A percentile compares a stretch with the other conserved stretches of the same genome.
Evolutionary conservation across 2,797 vertebrate genomes (phyloP).

Genomic region (Chaunax sp.): DNA sequence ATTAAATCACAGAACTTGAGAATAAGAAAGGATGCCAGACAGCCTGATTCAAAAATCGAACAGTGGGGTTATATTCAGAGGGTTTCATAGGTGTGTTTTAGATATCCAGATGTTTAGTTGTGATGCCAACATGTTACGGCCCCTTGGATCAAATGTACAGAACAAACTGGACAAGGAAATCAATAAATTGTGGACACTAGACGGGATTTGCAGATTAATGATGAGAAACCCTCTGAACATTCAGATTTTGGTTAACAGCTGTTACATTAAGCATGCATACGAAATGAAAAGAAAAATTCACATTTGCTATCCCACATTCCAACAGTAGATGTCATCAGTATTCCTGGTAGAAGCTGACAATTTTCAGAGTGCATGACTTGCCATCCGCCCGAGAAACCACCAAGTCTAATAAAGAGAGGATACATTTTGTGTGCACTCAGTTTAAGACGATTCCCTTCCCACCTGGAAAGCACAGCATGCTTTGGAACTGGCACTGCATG

Average conservation of each 20-base stretch:
- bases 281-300: conserved; percentile 4
- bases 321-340: conserved; percentile 65
- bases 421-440: conserved; percentile 20
- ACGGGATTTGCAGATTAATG: not conserved
- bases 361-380: not conserved
- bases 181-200: not conserved
- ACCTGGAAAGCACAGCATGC: conserved; percentile 49
- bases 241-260: not conserved
- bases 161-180: not conserved
- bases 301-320: conserved; percentile 39
- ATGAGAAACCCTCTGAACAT: conserved; percentile 46
- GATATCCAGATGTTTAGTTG: not conserved
- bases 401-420: conserved; percentile 34
- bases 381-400: not conserved
- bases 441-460: conserved; percentile 41
- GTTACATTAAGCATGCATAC: conserved; percentile 30
- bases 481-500: conserved; percentile 36
- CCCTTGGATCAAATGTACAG: not conserved
- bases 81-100: conserved; percentile 16
- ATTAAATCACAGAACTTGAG: conserved; percentile 9
- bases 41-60: not conserved
- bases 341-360: not conserved
- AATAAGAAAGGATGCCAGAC: conserved; percentile 13
- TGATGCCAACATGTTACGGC: not conserved
- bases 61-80: conserved; percentile 30